phyloP scores from a whole-genome alignment of 2,797 vertebrate species.

The Anomalospiza imberbis region DNA sequence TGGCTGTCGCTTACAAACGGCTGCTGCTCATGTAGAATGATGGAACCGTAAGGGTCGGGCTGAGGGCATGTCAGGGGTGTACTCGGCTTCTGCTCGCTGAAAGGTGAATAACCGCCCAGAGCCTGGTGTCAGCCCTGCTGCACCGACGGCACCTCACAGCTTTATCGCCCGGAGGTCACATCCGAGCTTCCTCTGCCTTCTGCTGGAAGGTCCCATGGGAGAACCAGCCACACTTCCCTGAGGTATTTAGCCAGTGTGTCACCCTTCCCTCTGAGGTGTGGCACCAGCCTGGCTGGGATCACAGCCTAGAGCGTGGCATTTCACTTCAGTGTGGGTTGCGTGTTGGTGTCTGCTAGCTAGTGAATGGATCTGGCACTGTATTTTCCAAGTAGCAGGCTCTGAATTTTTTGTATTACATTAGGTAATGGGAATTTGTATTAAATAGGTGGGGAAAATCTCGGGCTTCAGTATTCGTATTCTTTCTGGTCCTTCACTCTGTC shows the following conservation, averaged over 20 bases:
- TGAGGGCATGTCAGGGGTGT: rapidly evolving
- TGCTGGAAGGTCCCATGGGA: neutral
- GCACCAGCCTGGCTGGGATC: neutral
- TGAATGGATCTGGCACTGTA: neutral
- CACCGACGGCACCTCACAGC: rapidly evolving
- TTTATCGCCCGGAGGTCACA: neutral
- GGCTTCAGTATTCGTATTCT: neutral
- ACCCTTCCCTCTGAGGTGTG: neutral
- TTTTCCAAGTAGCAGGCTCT: neutral
- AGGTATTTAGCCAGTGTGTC: neutral
- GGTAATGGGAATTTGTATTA: neutral
- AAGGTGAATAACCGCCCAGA: neutral
- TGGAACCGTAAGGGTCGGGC: neutral
- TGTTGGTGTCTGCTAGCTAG: neutral
- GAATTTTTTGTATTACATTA: rapidly evolving
- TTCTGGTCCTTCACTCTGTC: neutral
- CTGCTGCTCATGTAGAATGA: rapidly evolving
- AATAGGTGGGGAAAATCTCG: neutral
- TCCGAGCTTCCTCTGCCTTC: neutral
- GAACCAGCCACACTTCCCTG: neutral
- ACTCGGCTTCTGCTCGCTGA: neutral
- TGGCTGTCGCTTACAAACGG: rapidly evolving
- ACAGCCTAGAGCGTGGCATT: rapidly evolving
- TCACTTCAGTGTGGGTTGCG: rapidly evolving
- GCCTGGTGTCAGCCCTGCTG: neutral